Percentiles rank a stretch among this genome's conserved stretches.
Conservation (phyloP, 2,888 invertebrate species). For the Odontocerum albicorne region DNA sequence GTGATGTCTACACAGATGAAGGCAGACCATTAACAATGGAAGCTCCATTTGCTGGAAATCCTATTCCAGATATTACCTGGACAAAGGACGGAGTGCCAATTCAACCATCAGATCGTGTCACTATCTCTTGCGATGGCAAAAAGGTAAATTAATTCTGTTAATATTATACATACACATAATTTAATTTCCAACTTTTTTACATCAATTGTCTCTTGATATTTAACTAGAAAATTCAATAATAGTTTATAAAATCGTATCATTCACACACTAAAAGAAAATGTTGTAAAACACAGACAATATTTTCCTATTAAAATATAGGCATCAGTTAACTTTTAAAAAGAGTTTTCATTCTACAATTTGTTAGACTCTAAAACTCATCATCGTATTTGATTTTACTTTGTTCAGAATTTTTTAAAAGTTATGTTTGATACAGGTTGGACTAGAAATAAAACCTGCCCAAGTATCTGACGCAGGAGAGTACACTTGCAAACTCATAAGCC, state of each 20-base stretch:
- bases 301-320: too few species aligned
- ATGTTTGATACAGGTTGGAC: constrained; percentile 65
- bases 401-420: too few species aligned
- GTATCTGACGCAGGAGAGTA: constrained; percentile 78
- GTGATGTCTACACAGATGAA: constrained; percentile 79
- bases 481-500: constrained; percentile 73
- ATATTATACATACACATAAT: background rate
- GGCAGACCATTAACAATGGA: constrained; percentile 72
- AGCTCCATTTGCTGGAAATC: constrained; percentile 78
- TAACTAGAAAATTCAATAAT: too few species aligned
- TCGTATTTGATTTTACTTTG: too few species aligned
- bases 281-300: background rate
- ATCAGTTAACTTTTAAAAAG: too few species aligned
- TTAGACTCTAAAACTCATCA: too few species aligned
- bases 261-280: background rate
- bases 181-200: background rate
- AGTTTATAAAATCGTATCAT: too few species aligned
- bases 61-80: constrained; percentile 80
- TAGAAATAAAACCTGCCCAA: constrained; percentile 71
- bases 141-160: constrained; percentile 54
- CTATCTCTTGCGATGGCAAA: constrained; percentile 81
- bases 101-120: constrained; percentile 64
- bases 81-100: constrained; percentile 73
- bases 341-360: too few species aligned
- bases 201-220: too few species aligned